Conservation (phyloP, 2,113 vertebrate genomes). For the Odontophorus gujanensis region DNA sequence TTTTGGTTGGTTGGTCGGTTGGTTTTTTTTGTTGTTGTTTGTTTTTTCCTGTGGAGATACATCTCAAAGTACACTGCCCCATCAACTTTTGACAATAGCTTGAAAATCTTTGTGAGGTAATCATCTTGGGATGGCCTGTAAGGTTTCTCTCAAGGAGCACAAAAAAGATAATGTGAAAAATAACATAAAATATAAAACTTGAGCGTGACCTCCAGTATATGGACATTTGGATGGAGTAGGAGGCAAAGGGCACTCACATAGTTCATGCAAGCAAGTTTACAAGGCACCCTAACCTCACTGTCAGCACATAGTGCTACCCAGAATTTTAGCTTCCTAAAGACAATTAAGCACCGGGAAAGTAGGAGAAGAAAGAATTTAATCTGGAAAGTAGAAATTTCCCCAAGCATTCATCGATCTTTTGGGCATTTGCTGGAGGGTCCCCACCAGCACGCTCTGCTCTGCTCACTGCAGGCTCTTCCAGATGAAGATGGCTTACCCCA, state of each 20-base stretch:
- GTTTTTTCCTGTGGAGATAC: background rate
- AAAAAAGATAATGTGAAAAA: background rate
- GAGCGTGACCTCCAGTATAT: accelerated
- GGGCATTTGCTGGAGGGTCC: background rate
- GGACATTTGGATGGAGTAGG: background rate
- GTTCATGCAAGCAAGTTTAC: background rate
- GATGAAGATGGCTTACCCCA: background rate
- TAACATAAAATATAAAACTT: no score
- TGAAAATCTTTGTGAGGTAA: background rate
- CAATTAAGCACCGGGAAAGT: background rate
- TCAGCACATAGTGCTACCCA: background rate
- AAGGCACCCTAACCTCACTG: background rate
- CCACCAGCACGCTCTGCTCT: accelerated
- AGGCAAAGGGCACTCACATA: background rate
- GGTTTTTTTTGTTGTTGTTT: background rate
- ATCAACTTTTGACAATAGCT: background rate
- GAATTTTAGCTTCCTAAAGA: background rate
- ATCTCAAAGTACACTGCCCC: background rate
- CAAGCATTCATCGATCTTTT: background rate
- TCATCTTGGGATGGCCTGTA: background rate
- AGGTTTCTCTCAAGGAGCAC: background rate
- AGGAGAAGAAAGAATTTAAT: background rate
- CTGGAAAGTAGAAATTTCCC: background rate
- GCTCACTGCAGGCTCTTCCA: background rate
- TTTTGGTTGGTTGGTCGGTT: no score